Conservation (phyloP, 1,140 invertebrate species). For the Papilio machaon region DNA sequence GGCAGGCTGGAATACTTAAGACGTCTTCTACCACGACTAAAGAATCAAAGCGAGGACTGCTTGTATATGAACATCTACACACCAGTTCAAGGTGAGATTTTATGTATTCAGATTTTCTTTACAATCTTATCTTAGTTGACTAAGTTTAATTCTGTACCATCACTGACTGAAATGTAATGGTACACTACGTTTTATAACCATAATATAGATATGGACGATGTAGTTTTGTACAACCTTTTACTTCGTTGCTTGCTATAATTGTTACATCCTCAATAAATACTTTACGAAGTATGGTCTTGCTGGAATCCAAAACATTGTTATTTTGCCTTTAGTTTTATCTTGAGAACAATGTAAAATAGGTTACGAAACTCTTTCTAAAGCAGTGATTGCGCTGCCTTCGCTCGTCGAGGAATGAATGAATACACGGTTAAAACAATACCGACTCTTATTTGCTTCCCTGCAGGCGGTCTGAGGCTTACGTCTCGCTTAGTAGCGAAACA, state of each 20-base stretch:
- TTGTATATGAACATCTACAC: constrained; percentile 98
- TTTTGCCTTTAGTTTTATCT: constrained; percentile 2
- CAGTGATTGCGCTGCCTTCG: constrained; percentile 13
- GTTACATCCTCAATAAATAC: neutral
- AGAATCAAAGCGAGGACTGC: constrained; percentile 98
- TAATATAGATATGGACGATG: neutral
- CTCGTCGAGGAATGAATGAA: constrained; percentile 36
- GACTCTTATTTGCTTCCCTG: constrained; percentile 31
- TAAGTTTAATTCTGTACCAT: neutral
- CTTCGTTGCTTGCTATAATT: neutral
- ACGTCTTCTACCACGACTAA: constrained; percentile 90
- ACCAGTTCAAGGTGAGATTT: constrained; percentile 93
- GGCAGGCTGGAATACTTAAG: constrained; percentile 94
- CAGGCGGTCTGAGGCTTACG: constrained; percentile 16
- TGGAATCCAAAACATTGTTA: neutral
- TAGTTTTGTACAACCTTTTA: neutral
- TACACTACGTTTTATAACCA: neutral
- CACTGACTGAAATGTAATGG: neutral
- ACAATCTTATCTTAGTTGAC: neutral
- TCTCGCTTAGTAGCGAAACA: constrained; percentile 30
- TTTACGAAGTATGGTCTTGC: neutral
- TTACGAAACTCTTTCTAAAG: constrained; percentile 31
- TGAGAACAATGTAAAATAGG: constrained; percentile 36
- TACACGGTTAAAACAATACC: constrained; percentile 37
- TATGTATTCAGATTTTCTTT: neutral